A percentile compares a stretch with the other conserved stretches of the same genome.
These are phyloP conservation scores for Polyergus mexicanus DNA, from an alignment of 1,140 invertebrate species.

Conservation along the genomic window DNA sequence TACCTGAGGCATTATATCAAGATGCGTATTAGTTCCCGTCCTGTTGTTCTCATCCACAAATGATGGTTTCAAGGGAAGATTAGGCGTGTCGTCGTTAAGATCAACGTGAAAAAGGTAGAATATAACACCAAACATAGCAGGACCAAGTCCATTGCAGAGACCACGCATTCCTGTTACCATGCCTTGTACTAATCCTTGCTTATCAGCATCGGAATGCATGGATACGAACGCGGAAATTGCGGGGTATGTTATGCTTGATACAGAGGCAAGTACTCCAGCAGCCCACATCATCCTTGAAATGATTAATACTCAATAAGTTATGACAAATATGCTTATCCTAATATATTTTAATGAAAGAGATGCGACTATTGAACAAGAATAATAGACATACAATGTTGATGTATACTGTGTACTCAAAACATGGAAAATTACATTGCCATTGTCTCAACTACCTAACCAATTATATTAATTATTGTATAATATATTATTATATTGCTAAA, in stretches of 20 bases:
- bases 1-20: conserved; percentile 87
- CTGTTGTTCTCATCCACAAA: conserved; percentile 84
- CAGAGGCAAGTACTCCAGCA: conserved; percentile 97
- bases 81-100: conserved; percentile 91
- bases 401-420: background rate
- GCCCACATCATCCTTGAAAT: conserved; percentile 98
- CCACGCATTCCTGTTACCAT: conserved; percentile 99
- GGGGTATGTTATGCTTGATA: conserved; percentile 98
- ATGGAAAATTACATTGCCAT: background rate
- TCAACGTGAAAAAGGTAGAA: conserved; percentile 99
- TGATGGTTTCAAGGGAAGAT: conserved; percentile 82
- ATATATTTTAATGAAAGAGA: background rate
- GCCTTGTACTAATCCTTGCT: conserved; percentile 99
- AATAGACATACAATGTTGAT: background rate
- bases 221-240: conserved; percentile 99
- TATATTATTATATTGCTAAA: conserved; percentile 5
- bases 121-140: conserved; percentile 97
- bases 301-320: conserved; percentile 52
- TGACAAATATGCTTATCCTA: background rate
- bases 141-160: conserved; percentile 94
- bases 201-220: conserved; percentile 97
- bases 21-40: conserved; percentile 85
- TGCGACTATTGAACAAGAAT: background rate
- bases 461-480: conserved; percentile 13
- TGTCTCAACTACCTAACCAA: background rate